Conservation (phyloP, 2,797 vertebrate genomes). For the Schizopygopsis pylzovi region DNA sequence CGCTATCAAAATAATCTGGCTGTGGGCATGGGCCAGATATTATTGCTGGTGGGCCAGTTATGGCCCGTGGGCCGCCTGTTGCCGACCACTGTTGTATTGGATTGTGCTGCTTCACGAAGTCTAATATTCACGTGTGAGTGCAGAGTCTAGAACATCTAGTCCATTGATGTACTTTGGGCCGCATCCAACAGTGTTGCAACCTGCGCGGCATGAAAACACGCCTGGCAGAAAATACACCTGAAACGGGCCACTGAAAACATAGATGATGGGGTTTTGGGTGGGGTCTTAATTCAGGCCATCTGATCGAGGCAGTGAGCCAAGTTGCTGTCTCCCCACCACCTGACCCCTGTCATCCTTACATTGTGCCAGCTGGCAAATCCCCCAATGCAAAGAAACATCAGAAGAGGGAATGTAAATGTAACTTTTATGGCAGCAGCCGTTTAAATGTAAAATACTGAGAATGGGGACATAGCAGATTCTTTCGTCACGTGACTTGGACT, state of each 20-base stretch:
- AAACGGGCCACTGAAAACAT: conserved; percentile 20
- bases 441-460: conserved; percentile 73
- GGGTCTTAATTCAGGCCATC: conserved; percentile 46
- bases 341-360: conserved; percentile 48
- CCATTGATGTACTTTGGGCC: background rate
- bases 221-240: background rate
- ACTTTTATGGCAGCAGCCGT: conserved; percentile 72
- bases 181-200: background rate
- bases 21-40: too few species aligned
- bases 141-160: conserved; percentile 21
- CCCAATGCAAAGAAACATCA: conserved; percentile 66
- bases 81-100: conserved; percentile 4
- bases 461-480: conserved; percentile 66
- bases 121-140: background rate
- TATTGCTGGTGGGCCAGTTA: too few species aligned
- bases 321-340: conserved; percentile 68
- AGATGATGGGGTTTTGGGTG: conserved; percentile 17
- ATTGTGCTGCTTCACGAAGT: conserved; percentile 13
- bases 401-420: conserved; percentile 72
- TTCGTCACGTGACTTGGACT: conserved; percentile 71
- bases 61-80: too few species aligned
- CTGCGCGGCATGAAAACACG: background rate
- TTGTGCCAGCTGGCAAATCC: conserved; percentile 72
- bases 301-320: conserved; percentile 64
- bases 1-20: too few species aligned